Conservation (phyloP, 92 coral and sea anemone genomes). For the Pocillopora grandis region DNA sequence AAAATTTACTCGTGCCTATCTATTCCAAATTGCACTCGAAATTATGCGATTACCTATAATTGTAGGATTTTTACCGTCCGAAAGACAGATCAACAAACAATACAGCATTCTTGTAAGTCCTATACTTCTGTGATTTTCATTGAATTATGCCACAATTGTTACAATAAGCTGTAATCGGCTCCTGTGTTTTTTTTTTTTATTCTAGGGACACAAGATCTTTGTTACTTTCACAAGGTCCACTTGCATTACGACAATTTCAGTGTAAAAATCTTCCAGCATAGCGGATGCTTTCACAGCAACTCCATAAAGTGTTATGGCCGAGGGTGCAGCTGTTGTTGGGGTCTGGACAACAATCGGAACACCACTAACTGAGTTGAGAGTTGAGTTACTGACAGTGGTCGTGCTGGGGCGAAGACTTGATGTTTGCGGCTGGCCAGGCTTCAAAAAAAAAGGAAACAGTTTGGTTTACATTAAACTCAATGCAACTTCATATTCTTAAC, state of each 20-base stretch:
- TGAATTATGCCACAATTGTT: too few species aligned
- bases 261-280: slow-evolving; percentile 15
- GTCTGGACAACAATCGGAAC: slow-evolving; percentile 1
- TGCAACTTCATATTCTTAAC: too few species aligned
- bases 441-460: not conserved
- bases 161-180: too few species aligned
- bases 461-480: too few species aligned
- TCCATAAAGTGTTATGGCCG: not conserved
- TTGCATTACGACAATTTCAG: not conserved
- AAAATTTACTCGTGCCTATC: not conserved
- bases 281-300: slow-evolving; percentile 21
- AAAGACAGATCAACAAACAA: too few species aligned
- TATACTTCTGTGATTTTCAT: too few species aligned
- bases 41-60: not conserved
- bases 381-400: slow-evolving; percentile 5
- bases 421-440: slow-evolving; percentile 1
- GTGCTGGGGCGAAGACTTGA: not conserved
- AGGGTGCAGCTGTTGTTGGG: not conserved
- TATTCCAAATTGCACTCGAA: too few species aligned
- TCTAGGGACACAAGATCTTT: not conserved
- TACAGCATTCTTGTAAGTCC: too few species aligned
- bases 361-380: slow-evolving; percentile 2
- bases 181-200: not conserved
- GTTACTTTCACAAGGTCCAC: slow-evolving; percentile 4
- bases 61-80: too few species aligned